Evolutionary conservation across 37 sponge, comb jelly and placozoan genomes (phyloP), one percentile per base, ranked within the genome.

Genomic region (Spongilla lacustris): DNA sequence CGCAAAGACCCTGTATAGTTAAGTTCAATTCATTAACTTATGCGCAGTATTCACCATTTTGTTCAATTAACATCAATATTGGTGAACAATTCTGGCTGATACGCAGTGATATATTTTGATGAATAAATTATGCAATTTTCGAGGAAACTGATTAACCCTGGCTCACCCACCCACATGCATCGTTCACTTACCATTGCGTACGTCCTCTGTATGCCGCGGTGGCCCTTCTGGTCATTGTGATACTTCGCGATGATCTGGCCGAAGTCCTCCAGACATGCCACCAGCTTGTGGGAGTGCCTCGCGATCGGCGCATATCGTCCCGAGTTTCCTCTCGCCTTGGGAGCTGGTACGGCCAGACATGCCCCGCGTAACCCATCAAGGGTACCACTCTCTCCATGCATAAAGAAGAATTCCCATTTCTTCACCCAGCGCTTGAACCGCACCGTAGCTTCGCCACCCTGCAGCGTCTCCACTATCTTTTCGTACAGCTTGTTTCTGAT

Each of bases 241-340:
- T 88, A 88, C 24, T 0, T 66, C 4, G 76, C 71, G 50, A 88
- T 88, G 67, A 88, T 82, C 9, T 67, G n/a, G 5, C 36, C 49
- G 69, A 88, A 88, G 35, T 88, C 89, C 66, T 88, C 89, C 66
- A 88, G 36, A 71, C 73, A 69, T 11, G 89, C 89, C 3, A 88
- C 89, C 26, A 88, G 83, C 69, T 76, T 82, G 83, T 88, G 83
- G 17, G 77, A 12, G 58, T 31, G n/a, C n/a, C n/a, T n/a, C n/a
- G n/a, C n/a, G n/a, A n/a, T n/a, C n/a, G n/a, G n/a, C n/a, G n/a
- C n/a, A n/a, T n/a, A n/a, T n/a, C n/a, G n/a, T n/a, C 31, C 31
- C 4, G 23, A 3, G 3, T 19, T 17, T 11, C n/a, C 4, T 21
- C 38, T 13, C 14, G 77, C 33, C 46, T 23, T 76, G 41, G 36